Evolutionary conservation across 1,140 invertebrate species (phyloP), one percentile per base, ranked within the genome.

Genomic region (Melipona quadrifasciata): DNA sequence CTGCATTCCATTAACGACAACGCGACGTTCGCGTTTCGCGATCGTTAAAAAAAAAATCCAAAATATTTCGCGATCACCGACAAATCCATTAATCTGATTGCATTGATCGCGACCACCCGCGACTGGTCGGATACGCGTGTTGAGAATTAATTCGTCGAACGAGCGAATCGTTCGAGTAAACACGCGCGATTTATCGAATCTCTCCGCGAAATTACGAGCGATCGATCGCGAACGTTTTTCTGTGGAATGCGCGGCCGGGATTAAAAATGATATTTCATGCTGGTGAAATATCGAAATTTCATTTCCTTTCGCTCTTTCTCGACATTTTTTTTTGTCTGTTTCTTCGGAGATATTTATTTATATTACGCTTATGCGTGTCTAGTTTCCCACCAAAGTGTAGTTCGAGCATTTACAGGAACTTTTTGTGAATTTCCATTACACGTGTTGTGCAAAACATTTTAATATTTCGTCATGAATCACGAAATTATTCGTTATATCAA

Each of bases 11-110:
- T 71, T 70, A 70, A 55, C 39, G 27, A 16, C 6, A 6, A 21
- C 17, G 6, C n/a, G 6, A 12, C 5, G 21, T 51, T 27, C 31
- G 5, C 47, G 64, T n/a, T 16, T 47, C n/a, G 8, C 39, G 21
- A 19, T 70, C 21, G 78, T 80, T 47, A 27, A 79, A 31, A 79
- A 34, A 34, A 1, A 31, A 58, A n/a, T 77, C 72, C 58, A 47
- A 87, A 87, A 74, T 65, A 78, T 86, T 86, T 76, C 2, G n/a
- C 47, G 51, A 47, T 27, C 86, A 17, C 12, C 16, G 34, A 24
- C 21, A 57, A 71, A 80, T 71, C 53, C 78, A 80, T 80, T 80
- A 80, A 57, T 80, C 78, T 11, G 78, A 80, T 80, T 71, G 31
- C 78, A 57, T 47, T 11, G 51, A 71, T 80, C 65, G 51, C 24